Evolutionary conservation across 2,113 vertebrate genomes (phyloP).

Genomic region (Scatophagus argus): DNA sequence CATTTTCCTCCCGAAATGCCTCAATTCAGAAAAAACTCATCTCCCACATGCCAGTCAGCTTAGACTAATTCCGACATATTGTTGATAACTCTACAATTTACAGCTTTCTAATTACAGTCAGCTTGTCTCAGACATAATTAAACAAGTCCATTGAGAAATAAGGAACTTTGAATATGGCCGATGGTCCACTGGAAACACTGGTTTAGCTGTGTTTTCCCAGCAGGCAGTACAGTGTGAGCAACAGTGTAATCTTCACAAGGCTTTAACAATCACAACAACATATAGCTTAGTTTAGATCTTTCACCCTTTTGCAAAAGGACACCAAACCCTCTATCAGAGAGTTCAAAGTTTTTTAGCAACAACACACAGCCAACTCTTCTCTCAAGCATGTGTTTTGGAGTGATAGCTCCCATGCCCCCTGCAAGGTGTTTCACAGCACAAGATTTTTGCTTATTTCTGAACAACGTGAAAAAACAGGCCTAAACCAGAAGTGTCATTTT

Average conservation of each 20-base stretch:
- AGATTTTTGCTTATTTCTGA: background rate
- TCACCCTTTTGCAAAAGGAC: conserved; percentile 1
- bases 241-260: background rate
- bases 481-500: background rate
- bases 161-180: conserved; percentile 18
- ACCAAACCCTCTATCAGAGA: background rate
- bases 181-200: background rate
- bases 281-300: background rate
- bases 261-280: conserved; percentile 3
- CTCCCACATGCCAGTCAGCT: conserved; percentile 20
- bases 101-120: conserved; percentile 57
- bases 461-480: background rate
- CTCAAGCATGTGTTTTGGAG: conserved; percentile 32
- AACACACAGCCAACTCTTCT: background rate
- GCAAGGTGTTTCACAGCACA: background rate
- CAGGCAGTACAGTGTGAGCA: background rate
- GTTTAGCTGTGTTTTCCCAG: background rate
- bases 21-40: background rate
- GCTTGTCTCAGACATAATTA: conserved; percentile 48
- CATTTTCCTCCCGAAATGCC: conserved; percentile 11
- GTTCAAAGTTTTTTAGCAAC: conserved; percentile 1
- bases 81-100: conserved; percentile 53
- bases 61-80: conserved; percentile 47
- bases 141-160: conserved; percentile 42
- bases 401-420: background rate